phyloP scores from a whole-genome alignment of 1,140 invertebrate species.

The Drosophila takahashii region DNA sequence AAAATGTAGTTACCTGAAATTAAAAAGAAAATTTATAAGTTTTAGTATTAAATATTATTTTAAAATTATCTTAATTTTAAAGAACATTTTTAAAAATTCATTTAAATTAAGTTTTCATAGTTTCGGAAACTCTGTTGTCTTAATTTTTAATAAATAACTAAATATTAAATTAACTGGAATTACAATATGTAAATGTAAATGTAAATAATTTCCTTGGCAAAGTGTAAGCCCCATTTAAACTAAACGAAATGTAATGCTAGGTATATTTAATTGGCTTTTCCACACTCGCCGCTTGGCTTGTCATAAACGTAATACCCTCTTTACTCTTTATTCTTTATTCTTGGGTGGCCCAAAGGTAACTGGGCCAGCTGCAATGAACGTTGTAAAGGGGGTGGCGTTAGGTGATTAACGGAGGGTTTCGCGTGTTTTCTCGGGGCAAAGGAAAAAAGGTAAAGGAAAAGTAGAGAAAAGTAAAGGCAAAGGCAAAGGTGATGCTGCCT shows the following conservation, averaged over 20 bases:
- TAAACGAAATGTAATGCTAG: neutral
- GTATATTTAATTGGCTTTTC: constrained; percentile 4
- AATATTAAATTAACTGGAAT: no score
- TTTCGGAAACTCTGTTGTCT: no score
- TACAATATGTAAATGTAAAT: no score
- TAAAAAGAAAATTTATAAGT: neutral
- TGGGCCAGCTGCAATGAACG: constrained; percentile 14
- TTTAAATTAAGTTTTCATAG: no score
- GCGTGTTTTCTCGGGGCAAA: neutral
- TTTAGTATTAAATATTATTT: neutral
- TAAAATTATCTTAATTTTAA: no score
- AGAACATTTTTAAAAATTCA: no score
- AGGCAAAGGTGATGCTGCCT: constrained; percentile 25
- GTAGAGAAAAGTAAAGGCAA: neutral
- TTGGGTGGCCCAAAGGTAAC: constrained; percentile 12
- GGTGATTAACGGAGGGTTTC: constrained; percentile 35
- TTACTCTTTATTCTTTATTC: constrained; percentile 9
- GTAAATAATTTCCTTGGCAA: neutral
- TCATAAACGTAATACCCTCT: constrained; percentile 10
- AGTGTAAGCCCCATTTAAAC: neutral
- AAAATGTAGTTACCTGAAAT: constrained; percentile 14
- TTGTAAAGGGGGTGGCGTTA: constrained; percentile 3
- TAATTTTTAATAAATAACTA: no score
- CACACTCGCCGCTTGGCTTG: neutral
- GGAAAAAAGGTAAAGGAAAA: constrained; percentile 2